Conservation (phyloP, 2,888 invertebrate genomes). For the Dascillus cervinus region DNA sequence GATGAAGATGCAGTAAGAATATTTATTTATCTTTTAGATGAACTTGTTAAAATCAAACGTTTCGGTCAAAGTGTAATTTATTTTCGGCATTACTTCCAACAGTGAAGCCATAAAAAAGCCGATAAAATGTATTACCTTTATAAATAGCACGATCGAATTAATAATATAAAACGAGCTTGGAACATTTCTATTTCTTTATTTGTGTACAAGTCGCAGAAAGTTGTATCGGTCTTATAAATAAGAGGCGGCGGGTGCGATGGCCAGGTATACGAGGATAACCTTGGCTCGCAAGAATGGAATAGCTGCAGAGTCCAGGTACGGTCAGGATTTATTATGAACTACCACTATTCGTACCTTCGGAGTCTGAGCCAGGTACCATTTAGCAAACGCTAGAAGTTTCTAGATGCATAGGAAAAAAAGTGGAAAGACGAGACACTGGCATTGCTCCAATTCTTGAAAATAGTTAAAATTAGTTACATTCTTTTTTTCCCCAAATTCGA, state of each 20-base stretch:
- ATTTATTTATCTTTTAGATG: too few relatives aligned
- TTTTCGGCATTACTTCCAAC: too few relatives aligned
- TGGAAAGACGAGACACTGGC: too few relatives aligned
- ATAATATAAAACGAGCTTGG: conserved; percentile 19
- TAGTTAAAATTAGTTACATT: too few relatives aligned
- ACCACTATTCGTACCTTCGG: conserved; percentile 14
- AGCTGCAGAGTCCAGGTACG: conserved; percentile 31
- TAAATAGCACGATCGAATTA: conserved; percentile 16
- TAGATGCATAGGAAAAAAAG: too few relatives aligned
- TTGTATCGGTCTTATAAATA: conserved; percentile 30
- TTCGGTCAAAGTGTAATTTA: too few relatives aligned
- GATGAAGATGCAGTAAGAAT: too few relatives aligned
- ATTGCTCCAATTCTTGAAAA: too few relatives aligned
- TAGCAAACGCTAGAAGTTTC: too few relatives aligned
- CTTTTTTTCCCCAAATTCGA: too few relatives aligned
- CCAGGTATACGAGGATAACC: conserved; percentile 36
- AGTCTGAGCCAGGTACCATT: conserved; percentile 16
- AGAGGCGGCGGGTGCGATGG: conserved; percentile 31
- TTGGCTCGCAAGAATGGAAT: conserved; percentile 36
- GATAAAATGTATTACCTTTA: conserved; percentile 7
- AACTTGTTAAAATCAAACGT: too few relatives aligned
- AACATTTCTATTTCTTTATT: conserved; percentile 19
- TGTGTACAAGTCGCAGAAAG: conserved; percentile 24
- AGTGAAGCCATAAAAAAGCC: too few relatives aligned
- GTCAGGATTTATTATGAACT: conserved; percentile 34